A percentile compares a stretch with the other conserved stretches of the same genome.
Conservation (phyloP, 2,888 invertebrate species). For the Protonemura montana region DNA sequence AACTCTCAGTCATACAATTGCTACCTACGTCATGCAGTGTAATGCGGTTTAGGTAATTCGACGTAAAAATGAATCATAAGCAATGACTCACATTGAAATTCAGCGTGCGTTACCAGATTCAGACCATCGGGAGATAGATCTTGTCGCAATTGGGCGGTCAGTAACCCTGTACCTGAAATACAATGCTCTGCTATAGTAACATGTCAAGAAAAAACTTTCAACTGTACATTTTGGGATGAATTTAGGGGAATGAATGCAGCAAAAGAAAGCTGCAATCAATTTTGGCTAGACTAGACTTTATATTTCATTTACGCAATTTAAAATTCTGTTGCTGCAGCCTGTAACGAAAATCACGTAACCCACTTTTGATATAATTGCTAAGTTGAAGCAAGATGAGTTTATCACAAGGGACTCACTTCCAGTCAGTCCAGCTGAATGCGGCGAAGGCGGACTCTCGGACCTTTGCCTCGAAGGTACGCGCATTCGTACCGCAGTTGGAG, state of each 20-base stretch:
- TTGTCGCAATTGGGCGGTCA: not conserved
- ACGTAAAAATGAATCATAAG: not conserved
- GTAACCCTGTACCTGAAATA: slow-evolving; percentile 1
- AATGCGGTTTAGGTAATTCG: slow-evolving; percentile 12
- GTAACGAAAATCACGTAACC: not conserved
- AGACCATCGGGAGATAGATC: not conserved
- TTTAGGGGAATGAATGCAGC: not conserved
- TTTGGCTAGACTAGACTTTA: slow-evolving; percentile 7
- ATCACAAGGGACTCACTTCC: not conserved
- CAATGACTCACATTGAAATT: not conserved
- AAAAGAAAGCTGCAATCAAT: not conserved
- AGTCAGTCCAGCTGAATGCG: slow-evolving; percentile 7
- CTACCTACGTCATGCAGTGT: not conserved
- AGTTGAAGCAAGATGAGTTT: not conserved
- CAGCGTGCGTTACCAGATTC: not conserved
- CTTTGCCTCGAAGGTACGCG: not conserved
- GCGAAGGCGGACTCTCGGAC: not conserved
- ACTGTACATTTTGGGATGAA: slow-evolving; percentile 4
- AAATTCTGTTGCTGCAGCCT: not conserved
- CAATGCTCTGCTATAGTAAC: not conserved
- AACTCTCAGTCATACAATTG: not conserved
- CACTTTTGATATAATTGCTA: not conserved
- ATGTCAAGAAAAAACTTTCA: not conserved
- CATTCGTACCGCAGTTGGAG: not conserved
- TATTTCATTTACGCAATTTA: not conserved